Conservation (phyloP, 2,113 vertebrate genomes). For the Pterocles orientalis region DNA sequence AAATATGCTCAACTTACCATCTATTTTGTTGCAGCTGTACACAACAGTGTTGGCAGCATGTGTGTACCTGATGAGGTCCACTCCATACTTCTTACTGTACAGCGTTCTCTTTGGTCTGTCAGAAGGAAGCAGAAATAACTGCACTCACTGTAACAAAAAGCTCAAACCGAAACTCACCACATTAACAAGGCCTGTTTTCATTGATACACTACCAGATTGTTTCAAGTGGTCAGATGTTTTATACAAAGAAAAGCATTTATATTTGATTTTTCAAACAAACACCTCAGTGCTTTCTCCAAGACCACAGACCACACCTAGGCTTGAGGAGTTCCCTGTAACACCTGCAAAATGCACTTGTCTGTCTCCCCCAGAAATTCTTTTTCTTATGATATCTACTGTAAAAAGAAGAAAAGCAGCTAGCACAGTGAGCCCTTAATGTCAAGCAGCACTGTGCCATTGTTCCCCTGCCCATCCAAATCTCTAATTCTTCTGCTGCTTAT, state of each 20-base stretch:
- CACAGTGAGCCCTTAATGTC: background rate
- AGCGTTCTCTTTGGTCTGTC: slow-evolving; percentile 95
- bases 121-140: slow-evolving; percentile 44
- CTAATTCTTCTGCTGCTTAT: background rate
- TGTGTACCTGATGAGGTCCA: slow-evolving; percentile 98
- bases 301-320: background rate
- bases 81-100: slow-evolving; percentile 99
- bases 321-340: background rate
- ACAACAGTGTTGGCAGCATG: slow-evolving; percentile 99
- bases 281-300: background rate
- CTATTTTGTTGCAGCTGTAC: slow-evolving; percentile 99
- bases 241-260: background rate
- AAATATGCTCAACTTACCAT: slow-evolving; percentile 79
- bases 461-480: background rate
- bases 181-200: background rate
- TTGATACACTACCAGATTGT: background rate
- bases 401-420: background rate
- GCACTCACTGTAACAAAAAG: background rate
- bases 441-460: background rate
- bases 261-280: background rate
- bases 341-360: background rate
- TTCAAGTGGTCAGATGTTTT: background rate
- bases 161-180: background rate
- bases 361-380: background rate
- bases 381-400: background rate